phyloP scores from a whole-genome alignment of 2,797 vertebrate genomes.

The Erpetoichthys calabaricus region DNA sequence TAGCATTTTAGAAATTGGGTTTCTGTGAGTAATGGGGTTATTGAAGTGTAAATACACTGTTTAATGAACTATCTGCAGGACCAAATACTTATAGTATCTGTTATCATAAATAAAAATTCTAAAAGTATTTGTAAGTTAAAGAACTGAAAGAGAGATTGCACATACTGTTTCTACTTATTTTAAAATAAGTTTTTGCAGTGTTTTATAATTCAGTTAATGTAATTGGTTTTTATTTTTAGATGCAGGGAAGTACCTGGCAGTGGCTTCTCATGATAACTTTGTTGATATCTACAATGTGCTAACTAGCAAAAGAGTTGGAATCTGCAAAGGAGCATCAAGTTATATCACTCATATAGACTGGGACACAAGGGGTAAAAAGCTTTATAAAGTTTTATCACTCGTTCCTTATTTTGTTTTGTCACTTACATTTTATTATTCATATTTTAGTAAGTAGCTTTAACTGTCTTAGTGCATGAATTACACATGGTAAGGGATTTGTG shows the following conservation, averaged over 20 bases:
- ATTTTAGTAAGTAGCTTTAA: too few species aligned
- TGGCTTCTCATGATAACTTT: constrained; percentile 89
- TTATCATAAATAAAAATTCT: too few species aligned
- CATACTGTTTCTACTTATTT: too few species aligned
- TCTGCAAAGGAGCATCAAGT: constrained; percentile 85
- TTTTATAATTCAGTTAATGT: neutral
- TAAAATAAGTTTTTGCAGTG: neutral
- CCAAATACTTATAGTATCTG: too few species aligned
- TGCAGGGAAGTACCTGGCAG: constrained; percentile 83
- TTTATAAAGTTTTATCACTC: constrained; percentile 1
- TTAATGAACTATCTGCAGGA: too few species aligned
- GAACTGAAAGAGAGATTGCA: too few species aligned
- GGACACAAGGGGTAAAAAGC: constrained; percentile 71
- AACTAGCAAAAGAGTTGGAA: constrained; percentile 87
- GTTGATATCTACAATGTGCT: constrained; percentile 95
- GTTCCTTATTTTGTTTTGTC: neutral
- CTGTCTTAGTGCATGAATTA: too few species aligned
- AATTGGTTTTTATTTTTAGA: constrained; percentile 39
- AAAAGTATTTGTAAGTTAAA: too few species aligned
- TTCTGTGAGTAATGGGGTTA: too few species aligned
- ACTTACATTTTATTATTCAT: neutral
- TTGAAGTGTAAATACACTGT: too few species aligned
- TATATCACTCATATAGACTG: constrained; percentile 92
- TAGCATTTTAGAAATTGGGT: too few species aligned
- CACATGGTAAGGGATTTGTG: too few species aligned